These are phyloP conservation scores for Pipa parva DNA, from an alignment of 2,113 vertebrate genomes.

Conservation along the genomic window DNA sequence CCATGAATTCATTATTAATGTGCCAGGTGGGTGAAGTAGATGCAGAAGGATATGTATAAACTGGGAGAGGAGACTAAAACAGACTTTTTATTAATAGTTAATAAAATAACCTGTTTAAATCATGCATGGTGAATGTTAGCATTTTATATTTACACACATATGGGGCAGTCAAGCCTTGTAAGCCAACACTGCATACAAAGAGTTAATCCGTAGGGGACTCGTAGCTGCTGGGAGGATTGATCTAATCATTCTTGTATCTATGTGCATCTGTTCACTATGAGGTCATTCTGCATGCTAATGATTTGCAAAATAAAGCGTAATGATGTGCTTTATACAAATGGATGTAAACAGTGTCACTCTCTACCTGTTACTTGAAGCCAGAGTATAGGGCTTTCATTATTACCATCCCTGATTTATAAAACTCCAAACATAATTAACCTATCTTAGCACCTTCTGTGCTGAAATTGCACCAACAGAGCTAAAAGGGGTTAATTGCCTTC, in stretches of 20 bases:
- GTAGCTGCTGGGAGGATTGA: constrained; percentile 70
- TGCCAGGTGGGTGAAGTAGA: no score
- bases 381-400: neutral
- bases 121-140: no score
- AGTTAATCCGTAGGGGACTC: constrained; percentile 66
- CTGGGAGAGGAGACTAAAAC: no score
- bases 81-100: no score
- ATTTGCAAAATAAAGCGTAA: constrained; percentile 68
- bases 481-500: constrained; percentile 5
- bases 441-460: neutral
- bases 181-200: constrained; percentile 43
- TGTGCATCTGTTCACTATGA: constrained; percentile 80
- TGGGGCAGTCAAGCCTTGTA: neutral
- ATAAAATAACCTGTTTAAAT: no score
- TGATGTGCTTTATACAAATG: constrained; percentile 57
- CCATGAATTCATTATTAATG: no score
- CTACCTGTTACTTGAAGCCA: constrained; percentile 45
- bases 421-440: neutral
- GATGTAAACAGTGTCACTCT: constrained; percentile 54
- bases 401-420: neutral
- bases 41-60: no score
- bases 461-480: neutral
- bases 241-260: constrained; percentile 74
- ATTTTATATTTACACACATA: no score
- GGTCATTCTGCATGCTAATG: constrained; percentile 78